Base-by-base conservation (phyloP, 2,888 invertebrate species). In the Drosophila subsilvestris region DNA sequence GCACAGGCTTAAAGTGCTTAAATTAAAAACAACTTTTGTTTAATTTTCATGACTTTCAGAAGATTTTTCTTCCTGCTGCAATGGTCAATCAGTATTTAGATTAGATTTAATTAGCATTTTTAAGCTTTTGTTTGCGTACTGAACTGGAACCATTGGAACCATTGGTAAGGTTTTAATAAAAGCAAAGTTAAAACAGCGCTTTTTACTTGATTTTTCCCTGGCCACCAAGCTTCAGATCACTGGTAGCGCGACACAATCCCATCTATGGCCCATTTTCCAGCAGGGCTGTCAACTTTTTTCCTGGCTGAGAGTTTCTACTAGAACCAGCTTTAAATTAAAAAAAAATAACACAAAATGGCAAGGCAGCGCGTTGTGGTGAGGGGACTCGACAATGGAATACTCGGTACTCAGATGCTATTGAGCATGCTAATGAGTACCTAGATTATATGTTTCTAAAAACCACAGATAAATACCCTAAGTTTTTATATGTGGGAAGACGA, bases 41-140 rank as follows among this genome's bases (percentile, higher is more conserved):
- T 7, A 14, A 56, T 50, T 60, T 53, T 50, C 29, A 12, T 51
- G n/a, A 50, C 53, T 22, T 43, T 18, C 20, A 27, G 17, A n/a
- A n/a, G n/a, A n/a, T 42, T 56, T 45, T 14, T 27, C 7, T 12
- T 50, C 50, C 48, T 50, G 54, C 37, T 37, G 49, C 43, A 27
- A 47, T 53, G 43, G 17, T 42, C 51, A 62, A 49, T 67, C 62
- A 53, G 65, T 72, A 83, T 83, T 86, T 71, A 72, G 63, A 56
- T 78, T 74, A 70, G 67, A 78, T 78, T 84, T 84, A 86, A 83
- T 83, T 80, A 84, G 81, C 81, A 76, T 80, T 74, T 61, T 74
- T 55, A 60, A 58, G 55, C 45, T 63, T 70, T 63, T 69, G 55
- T 55, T 61, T 56, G 42, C 47, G 18, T 37, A 43, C 50, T 22